phyloP scores from a whole-genome alignment of 2,888 invertebrate genomes.

The Euplexia lucipara region DNA sequence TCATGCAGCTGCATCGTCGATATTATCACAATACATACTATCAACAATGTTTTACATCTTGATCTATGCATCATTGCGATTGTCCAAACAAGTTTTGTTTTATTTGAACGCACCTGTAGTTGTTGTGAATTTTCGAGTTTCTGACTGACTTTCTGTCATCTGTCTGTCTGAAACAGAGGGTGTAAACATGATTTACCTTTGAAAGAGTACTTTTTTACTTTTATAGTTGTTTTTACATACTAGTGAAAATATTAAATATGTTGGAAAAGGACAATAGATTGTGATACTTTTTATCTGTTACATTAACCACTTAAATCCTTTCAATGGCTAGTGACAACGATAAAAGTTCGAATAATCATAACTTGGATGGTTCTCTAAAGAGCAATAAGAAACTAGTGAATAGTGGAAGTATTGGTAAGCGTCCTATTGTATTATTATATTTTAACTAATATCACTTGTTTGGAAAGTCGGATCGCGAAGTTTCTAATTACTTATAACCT shows the following conservation, averaged over 20 bases:
- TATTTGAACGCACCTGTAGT: constrained; percentile 64
- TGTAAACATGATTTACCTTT: constrained; percentile 83
- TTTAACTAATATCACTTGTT: constrained; percentile 6
- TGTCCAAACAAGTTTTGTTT: neutral
- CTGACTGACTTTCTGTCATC: constrained; percentile 52
- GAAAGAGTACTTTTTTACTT: constrained; percentile 72
- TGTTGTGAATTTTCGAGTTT: constrained; percentile 30
- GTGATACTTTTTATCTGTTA: constrained; percentile 57
- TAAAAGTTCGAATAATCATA: constrained; percentile 87
- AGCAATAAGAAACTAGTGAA: constrained; percentile 81
- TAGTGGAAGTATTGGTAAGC: constrained; percentile 82
- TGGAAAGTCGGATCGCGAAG: neutral
- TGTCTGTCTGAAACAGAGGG: constrained; percentile 71
- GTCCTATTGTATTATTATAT: constrained; percentile 12
- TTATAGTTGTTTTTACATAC: constrained; percentile 66
- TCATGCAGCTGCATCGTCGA: too few species aligned
- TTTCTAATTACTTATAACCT: constrained; percentile 52
- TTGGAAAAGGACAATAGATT: constrained; percentile 54
- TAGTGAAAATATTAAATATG: constrained; percentile 59
- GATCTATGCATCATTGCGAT: neutral
- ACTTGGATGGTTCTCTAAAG: constrained; percentile 85
- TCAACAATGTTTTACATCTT: neutral
- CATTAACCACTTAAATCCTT: constrained; percentile 71
- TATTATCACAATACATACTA: neutral
- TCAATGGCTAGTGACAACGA: constrained; percentile 91